phyloP scores from a whole-genome alignment of 2,113 vertebrate genomes.

The Pelvicachromis taeniatus region DNA sequence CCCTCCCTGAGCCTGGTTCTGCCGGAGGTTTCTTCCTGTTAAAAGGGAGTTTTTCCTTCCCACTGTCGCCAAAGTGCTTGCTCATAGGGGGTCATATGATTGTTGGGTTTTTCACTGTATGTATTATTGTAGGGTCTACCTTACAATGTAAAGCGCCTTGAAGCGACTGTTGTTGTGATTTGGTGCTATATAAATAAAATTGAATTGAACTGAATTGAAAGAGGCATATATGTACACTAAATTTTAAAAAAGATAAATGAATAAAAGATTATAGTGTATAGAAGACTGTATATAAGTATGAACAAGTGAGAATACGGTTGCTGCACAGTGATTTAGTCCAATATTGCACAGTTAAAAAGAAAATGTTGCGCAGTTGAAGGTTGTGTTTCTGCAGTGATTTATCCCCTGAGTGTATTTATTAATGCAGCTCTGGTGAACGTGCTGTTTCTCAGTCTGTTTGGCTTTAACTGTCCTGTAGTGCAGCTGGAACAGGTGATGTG shows the following conservation, averaged over 20 bases:
- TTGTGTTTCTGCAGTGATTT: rapidly evolving
- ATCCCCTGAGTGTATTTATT: not conserved
- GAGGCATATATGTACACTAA: rapidly evolving
- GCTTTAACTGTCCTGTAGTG: rapidly evolving
- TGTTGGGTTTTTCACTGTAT: no score
- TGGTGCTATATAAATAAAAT: no score
- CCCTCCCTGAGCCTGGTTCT: no score
- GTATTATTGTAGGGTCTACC: no score
- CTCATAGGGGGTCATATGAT: no score
- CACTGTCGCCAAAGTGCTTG: no score
- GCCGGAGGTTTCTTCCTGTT: no score
- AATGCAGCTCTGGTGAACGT: rapidly evolving
- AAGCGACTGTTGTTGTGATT: no score
- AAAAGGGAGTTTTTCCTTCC: no score
- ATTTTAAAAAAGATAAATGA: not conserved
- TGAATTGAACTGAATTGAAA: no score
- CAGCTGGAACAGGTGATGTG: not conserved
- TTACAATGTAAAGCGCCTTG: no score
- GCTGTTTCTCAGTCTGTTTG: not conserved
- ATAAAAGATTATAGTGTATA: not conserved
- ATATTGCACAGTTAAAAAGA: not conserved
- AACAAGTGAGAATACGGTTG: not conserved
- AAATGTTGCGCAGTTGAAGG: not conserved
- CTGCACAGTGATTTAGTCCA: rapidly evolving
- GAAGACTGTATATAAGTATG: not conserved